Conservation (phyloP, 2,113 vertebrate genomes). For the Hypanus sabinus region DNA sequence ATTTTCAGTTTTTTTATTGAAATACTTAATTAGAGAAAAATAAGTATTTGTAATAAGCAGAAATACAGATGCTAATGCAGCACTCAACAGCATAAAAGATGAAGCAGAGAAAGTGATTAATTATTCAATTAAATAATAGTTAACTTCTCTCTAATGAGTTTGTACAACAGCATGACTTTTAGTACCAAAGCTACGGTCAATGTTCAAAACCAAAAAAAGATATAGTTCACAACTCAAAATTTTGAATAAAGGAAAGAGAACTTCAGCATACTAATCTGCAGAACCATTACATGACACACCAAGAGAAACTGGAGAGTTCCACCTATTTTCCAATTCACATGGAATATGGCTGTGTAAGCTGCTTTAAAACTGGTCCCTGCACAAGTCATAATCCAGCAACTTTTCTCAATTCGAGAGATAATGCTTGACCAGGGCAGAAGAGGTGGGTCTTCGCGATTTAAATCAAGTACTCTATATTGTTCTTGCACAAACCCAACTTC, state of each 20-base stretch:
- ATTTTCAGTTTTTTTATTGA: not conserved
- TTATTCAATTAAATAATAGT: constrained; percentile 32
- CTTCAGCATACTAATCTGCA: not conserved
- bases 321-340: not conserved
- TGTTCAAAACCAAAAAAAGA: not conserved
- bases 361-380: not conserved
- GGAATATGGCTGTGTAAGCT: not conserved
- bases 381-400: too few relatives aligned
- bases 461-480: not conserved
- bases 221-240: not conserved
- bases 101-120: not conserved
- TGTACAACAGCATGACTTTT: not conserved
- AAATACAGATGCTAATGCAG: not conserved
- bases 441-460: not conserved
- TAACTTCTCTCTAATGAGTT: not conserved
- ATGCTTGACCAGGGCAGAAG: not conserved
- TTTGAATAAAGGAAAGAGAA: not conserved
- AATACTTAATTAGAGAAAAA: not conserved
- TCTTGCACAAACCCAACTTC: not conserved
- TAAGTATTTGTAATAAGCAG: not conserved
- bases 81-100: not conserved
- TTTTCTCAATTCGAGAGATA: not conserved
- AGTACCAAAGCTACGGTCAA: not conserved
- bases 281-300: not conserved
- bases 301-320: not conserved